A percentile compares a stretch with the other conserved stretches of the same genome.
Conservation (phyloP, 2,888 invertebrate species). For the Blomia tropicalis region DNA sequence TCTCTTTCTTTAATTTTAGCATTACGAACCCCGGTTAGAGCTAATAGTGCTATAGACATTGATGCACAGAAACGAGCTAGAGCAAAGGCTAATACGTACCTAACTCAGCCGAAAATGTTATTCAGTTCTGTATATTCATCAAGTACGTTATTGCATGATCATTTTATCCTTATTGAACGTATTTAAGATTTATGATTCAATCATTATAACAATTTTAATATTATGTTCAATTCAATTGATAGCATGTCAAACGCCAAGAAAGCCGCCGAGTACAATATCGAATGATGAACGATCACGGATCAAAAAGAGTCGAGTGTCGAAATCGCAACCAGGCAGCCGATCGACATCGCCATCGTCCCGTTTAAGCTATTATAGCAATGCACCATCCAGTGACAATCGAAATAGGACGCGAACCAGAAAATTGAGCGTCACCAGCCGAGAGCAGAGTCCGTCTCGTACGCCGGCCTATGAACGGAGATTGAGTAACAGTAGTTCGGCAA, state of each 20-base stretch:
- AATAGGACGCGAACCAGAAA: slow-evolving; percentile 31
- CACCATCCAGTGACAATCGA: slow-evolving; percentile 28
- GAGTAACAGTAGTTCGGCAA: slow-evolving; percentile 12
- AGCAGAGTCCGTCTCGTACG: slow-evolving; percentile 35
- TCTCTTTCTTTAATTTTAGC: slow-evolving; percentile 20
- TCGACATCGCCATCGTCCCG: slow-evolving; percentile 84
- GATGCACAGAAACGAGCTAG: slow-evolving; percentile 69
- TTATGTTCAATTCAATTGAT: neutral
- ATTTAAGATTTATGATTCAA: neutral
- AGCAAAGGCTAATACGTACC: slow-evolving; percentile 50
- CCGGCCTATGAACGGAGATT: slow-evolving; percentile 16
- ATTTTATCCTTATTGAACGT: neutral
- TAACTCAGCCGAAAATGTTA: slow-evolving; percentile 49
- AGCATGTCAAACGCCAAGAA: slow-evolving; percentile 14
- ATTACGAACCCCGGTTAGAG: slow-evolving; percentile 41
- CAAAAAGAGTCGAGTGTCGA: slow-evolving; percentile 55
- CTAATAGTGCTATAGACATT: slow-evolving; percentile 82
- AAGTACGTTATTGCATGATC: neutral
- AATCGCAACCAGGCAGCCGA: slow-evolving; percentile 82
- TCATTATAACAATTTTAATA: neutral
- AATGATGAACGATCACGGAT: neutral
- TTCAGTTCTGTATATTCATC: slow-evolving; percentile 16
- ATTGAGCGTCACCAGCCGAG: slow-evolving; percentile 38
- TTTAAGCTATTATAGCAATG: slow-evolving; percentile 49
- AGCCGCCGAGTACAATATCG: neutral